Evolutionary conservation across 2,113 vertebrate species (phyloP).

Genomic region (Daubentonia madagascariensis): DNA sequence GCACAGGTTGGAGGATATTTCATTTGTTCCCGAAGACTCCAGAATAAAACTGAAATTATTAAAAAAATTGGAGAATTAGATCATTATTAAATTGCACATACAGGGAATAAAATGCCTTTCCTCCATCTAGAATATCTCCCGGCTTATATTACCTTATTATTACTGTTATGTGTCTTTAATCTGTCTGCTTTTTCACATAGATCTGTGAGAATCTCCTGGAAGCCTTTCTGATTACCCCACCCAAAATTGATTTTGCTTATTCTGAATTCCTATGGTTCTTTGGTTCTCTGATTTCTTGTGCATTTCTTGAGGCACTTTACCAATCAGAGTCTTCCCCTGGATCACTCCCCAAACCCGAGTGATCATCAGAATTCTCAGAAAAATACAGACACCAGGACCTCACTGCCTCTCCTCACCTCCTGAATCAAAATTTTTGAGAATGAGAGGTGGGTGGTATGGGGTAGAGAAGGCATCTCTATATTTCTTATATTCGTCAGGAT

Average conservation of each 20-base stretch:
- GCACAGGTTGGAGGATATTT: background rate
- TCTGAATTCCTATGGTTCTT: background rate
- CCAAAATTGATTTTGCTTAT: background rate
- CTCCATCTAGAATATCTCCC: background rate
- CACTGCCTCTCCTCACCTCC: background rate
- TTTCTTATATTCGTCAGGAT: background rate
- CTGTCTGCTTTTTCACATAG: background rate
- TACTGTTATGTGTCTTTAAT: background rate
- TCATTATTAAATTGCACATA: background rate
- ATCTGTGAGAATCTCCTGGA: background rate
- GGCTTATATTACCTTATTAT: background rate
- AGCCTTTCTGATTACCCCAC: background rate
- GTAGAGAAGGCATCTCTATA: background rate
- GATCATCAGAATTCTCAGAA: background rate
- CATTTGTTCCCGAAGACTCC: background rate
- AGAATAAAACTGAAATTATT: background rate
- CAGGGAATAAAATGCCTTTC: background rate
- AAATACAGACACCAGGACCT: background rate
- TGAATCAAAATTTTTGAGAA: constrained; percentile 14
- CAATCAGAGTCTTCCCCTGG: background rate
- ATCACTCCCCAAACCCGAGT: background rate
- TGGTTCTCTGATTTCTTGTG: background rate
- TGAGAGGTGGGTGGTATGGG: too few species aligned
- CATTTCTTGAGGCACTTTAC: background rate
- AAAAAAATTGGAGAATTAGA: background rate